Evolutionary conservation across 2,113 vertebrate genomes (phyloP), one percentile per base, ranked within the genome.

Genomic region (Danionella cerebrum): DNA sequence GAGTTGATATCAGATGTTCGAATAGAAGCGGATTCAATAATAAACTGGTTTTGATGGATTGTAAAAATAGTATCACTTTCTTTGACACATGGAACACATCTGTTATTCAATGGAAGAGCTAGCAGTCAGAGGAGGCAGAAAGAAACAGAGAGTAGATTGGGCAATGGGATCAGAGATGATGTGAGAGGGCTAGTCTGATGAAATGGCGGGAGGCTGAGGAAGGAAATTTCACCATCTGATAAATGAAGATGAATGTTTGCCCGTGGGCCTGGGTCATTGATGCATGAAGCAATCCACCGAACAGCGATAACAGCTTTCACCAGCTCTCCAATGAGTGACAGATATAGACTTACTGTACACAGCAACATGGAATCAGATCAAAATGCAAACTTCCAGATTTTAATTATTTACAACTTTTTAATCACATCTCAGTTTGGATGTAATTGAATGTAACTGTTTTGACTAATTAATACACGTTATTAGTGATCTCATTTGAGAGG

Each of bases 231-330:
- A 18, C 45, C 57, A 44, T 33, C 76, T 75, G 54, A 71, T 79
- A 85, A 84, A 86, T 83, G 71, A 84, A 80, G 82, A 84, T 81
- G 69, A 84, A 86, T 84, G 76, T 78, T 82, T 70, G 69, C 70
- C 65, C 74, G 67, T 80, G 77, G 76, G 63, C 45, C 70, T 55
- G 16, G 71, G 58, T 69, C 75, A 50, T 59, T 80, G 76, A 76
- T 64, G 78, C 72, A 58, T 84, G 74, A 73, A 78, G 75, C 73
- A 65, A 62, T 41, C 52, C 79, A 65, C 68, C 66, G 22, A 59
- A 44, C 76, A 64, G 71, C 25, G 11, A 21, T 16, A 29, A 70
- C 52, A 42, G 62, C 44, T 41, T 65, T 39, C 44, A 9, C 16
- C 21, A 21, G 45, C 2, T 57, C 27, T 16, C 19, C 52, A 21